phyloP scores from a whole-genome alignment of 2,888 invertebrate species.

The Amorpha juglandis region DNA sequence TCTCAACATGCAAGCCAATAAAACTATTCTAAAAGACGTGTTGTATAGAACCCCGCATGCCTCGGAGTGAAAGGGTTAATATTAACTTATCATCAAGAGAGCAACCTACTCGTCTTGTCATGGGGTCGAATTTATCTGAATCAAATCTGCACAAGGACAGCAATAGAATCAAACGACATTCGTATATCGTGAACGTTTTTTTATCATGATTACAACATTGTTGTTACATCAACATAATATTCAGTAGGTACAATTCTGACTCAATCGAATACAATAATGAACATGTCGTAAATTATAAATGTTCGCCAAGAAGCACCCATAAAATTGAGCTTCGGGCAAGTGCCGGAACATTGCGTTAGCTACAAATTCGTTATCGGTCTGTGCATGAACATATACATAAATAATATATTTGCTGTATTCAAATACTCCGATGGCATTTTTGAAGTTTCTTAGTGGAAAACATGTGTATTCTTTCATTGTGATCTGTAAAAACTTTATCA shows the following conservation, averaged over 20 bases:
- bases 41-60: too few relatives aligned
- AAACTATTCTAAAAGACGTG: too few relatives aligned
- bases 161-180: too few relatives aligned
- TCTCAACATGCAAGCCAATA: too few relatives aligned
- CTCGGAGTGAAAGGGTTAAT: too few relatives aligned
- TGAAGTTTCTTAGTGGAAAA: not conserved
- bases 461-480: not conserved
- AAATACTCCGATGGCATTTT: not conserved
- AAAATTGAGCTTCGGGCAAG: slow-evolving; percentile 28
- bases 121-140: too few relatives aligned
- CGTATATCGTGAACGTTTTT: not conserved
- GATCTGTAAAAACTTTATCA: too few relatives aligned
- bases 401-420: slow-evolving; percentile 14
- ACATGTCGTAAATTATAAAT: slow-evolving; percentile 24
- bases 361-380: slow-evolving; percentile 34
- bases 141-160: too few relatives aligned
- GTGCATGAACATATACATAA: not conserved
- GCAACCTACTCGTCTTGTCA: too few relatives aligned
- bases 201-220: not conserved
- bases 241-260: not conserved
- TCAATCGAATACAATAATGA: slow-evolving; percentile 17
- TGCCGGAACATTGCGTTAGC: slow-evolving; percentile 27
- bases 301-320: slow-evolving; percentile 28
- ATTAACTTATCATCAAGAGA: too few relatives aligned
- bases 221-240: not conserved